Evolutionary conservation across 2,888 invertebrate species (phyloP), one percentile per base, ranked within the genome.

Genomic region (Drosophila kanekoi): DNA sequence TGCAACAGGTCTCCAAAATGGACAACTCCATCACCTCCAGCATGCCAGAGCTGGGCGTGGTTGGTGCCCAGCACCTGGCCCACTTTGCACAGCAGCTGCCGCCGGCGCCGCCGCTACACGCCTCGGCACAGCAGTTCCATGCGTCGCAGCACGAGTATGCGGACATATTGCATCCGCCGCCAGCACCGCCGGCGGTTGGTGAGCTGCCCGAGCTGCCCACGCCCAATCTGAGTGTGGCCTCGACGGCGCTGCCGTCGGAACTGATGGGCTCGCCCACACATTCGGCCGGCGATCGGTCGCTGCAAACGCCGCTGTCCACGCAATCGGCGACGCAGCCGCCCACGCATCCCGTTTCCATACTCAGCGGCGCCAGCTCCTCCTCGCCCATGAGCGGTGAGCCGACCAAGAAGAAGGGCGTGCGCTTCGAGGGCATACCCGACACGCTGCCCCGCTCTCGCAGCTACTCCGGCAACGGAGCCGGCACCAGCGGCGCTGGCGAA

Each of bases 141-240:
- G 54, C 67, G 0, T 58, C 81, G 13, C 90, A 84, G 32, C 79
- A 81, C 28, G 90, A 87, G 16, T 90, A 80, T 51, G 79, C 75
- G 28, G 89, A 89, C 28, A 85, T 74, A 0, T 54, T 89, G 70
- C 84, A 79, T 44, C 83, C 82, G 1, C 76, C 84, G 6, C 71
- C 78, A 8, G 80, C 84, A 14, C 14, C 79, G 1, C 64, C 81
- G 0, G 33, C 62, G 0, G 86, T 87, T 3, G 82, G 82, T 0
- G 91, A 92, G 45, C 56, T 92, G 18, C 90, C 91, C 11, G 92
- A 92, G 41, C 91, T 93, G 43, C 91, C 93, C 1, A 92, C 92
- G 13, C 92, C 93, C n/a, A 93, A 93, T 61, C 92, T 94, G 38
- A 94, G 94, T 91, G 93, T 92, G 59, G 94, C 94, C 4, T 94